These are phyloP conservation scores for Amniataba percoides DNA, from an alignment of 2,797 vertebrate genomes.

Conservation along the genomic window DNA sequence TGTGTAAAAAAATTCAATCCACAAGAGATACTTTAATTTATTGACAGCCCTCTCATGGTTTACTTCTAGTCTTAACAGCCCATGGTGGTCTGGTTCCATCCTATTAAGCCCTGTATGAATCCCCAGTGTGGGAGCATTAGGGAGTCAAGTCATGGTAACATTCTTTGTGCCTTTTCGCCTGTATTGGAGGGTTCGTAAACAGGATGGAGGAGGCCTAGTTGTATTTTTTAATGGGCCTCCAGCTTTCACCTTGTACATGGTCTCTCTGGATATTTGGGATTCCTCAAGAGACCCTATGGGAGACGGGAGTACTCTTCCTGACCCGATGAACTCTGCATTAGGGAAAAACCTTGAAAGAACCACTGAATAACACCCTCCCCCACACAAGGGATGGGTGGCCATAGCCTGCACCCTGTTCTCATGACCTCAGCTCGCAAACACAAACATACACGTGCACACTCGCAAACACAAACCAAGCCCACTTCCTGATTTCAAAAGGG, in stretches of 20 bases:
- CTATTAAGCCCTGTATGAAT: constrained; percentile 48
- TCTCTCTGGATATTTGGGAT: constrained; percentile 72
- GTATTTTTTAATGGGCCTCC: constrained; percentile 59
- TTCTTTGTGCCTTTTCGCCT: constrained; percentile 59
- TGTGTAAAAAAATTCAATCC: constrained; percentile 25
- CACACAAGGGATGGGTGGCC: constrained; percentile 58
- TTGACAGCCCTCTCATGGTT: constrained; percentile 41
- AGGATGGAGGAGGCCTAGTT: constrained; percentile 64
- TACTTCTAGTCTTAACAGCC: constrained; percentile 47
- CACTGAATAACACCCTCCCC: constrained; percentile 60
- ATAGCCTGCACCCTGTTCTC: constrained; percentile 79
- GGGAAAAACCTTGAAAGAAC: constrained; percentile 58
- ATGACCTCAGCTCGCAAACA: constrained; percentile 80
- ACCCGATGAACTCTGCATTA: constrained; percentile 62
- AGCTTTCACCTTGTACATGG: constrained; percentile 50
- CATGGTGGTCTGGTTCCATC: constrained; percentile 60
- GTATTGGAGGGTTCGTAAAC: constrained; percentile 59
- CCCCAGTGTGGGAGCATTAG: constrained; percentile 57
- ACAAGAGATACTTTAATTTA: constrained; percentile 50
- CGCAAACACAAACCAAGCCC: constrained; percentile 66
- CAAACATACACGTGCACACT: constrained; percentile 65
- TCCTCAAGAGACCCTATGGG: constrained; percentile 60
- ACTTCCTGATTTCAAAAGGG: constrained; percentile 81
- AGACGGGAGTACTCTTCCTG: constrained; percentile 71
- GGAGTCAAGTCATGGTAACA: constrained; percentile 66